phyloP scores from a whole-genome alignment of 2,797 vertebrate genomes.

The Anolis apletophallus region DNA sequence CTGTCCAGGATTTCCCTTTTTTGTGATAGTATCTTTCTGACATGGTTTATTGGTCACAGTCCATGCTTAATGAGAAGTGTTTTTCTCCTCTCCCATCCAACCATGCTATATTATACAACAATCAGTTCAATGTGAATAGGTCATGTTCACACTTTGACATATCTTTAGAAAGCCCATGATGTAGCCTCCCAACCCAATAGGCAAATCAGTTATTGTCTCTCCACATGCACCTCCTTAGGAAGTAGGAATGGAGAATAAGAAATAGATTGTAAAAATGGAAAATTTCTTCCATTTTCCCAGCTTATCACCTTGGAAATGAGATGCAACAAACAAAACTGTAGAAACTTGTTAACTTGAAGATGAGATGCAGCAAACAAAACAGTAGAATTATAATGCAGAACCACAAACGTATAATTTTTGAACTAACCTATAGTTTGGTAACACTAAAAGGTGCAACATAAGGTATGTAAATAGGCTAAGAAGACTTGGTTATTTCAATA shows the following conservation, averaged over 20 bases:
- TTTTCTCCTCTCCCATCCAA: not conserved
- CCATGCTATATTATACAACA: not conserved
- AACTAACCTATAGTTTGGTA: not conserved
- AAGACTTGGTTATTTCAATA: not conserved
- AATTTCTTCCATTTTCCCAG: not conserved
- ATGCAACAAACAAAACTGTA: not conserved
- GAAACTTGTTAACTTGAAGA: not conserved
- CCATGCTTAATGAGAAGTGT: not conserved
- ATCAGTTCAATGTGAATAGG: not conserved
- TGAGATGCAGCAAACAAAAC: not conserved
- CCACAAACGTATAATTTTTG: not conserved
- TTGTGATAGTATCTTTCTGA: not conserved
- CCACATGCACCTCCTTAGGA: not conserved
- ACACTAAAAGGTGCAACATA: not conserved
- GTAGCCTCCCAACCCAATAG: not conserved
- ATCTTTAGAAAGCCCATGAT: not conserved
- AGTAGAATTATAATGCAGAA: not conserved
- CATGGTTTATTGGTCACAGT: not conserved
- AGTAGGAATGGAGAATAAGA: not conserved
- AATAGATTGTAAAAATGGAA: not conserved
- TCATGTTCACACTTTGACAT: not conserved
- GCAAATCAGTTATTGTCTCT: not conserved
- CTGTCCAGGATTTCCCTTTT: not conserved
- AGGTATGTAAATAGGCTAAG: not conserved
- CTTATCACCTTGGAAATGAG: not conserved